Conservation (phyloP, 1,140 invertebrate species). For the Psix sp. region DNA sequence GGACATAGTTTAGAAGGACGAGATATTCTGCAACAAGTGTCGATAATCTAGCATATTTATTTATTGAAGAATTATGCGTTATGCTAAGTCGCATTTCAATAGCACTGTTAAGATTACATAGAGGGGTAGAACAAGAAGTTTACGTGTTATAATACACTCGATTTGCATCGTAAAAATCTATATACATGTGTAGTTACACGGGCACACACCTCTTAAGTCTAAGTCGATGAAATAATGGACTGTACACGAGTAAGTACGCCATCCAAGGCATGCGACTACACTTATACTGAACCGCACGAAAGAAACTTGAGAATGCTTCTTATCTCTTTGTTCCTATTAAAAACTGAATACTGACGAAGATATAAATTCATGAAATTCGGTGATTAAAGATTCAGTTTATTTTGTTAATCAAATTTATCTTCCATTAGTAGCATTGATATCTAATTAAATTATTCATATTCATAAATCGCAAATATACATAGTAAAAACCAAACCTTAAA, state of each 20-base stretch:
- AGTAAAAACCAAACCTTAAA: too few species aligned
- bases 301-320: slow-evolving; percentile 55
- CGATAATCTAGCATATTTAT: slow-evolving; percentile 28
- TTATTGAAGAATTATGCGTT: slow-evolving; percentile 53
- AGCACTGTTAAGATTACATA: slow-evolving; percentile 23
- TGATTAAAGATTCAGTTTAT: too few species aligned
- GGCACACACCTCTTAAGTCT: slow-evolving; percentile 53
- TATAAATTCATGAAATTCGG: too few species aligned
- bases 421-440: too few species aligned
- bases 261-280: slow-evolving; percentile 60
- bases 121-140: slow-evolving; percentile 35
- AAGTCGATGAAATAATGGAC: slow-evolving; percentile 63
- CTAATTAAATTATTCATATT: too few species aligned
- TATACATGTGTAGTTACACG: slow-evolving; percentile 60
- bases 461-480: too few species aligned
- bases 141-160: slow-evolving; percentile 58
- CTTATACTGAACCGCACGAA: slow-evolving; percentile 51
- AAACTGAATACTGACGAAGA: slow-evolving; percentile 29
- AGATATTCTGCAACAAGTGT: slow-evolving; percentile 49
- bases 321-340: slow-evolving; percentile 45
- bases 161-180: slow-evolving; percentile 65
- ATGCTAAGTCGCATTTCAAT: slow-evolving; percentile 42
- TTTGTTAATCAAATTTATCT: too few species aligned
- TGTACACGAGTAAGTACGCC: slow-evolving; percentile 51
- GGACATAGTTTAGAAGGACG: slow-evolving; percentile 12